phyloP scores from a whole-genome alignment of 2,113 vertebrate genomes.

The Megatriorchis doriae region DNA sequence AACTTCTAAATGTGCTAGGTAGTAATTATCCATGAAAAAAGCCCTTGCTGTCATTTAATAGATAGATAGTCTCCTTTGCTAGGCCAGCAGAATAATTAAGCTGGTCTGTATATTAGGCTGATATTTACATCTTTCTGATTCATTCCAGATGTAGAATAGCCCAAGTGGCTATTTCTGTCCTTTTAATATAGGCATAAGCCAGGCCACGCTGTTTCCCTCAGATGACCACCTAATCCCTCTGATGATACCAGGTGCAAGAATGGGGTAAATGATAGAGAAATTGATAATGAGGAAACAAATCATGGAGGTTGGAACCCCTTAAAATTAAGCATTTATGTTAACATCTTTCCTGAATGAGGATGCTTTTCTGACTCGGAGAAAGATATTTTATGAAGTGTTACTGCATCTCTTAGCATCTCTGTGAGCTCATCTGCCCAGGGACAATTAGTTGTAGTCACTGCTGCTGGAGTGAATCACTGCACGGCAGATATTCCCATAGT shows the following conservation, averaged over 20 bases:
- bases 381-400: background rate
- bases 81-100: background rate
- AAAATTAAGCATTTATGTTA: background rate
- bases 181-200: background rate
- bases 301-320: background rate
- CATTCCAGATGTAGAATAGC: background rate
- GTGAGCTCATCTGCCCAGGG: background rate
- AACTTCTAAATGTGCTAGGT: background rate
- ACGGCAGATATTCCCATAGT: background rate
- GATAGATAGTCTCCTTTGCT: background rate
- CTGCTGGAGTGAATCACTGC: background rate
- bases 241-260: background rate
- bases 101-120: background rate
- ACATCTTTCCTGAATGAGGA: background rate
- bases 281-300: background rate
- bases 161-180: background rate
- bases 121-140: background rate
- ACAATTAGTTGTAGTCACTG: background rate
- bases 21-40: background rate
- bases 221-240: background rate
- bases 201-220: background rate
- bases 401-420: background rate
- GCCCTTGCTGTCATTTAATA: background rate
- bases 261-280: background rate
- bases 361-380: background rate